Evolutionary conservation across 2,113 vertebrate species (phyloP), one percentile per base, ranked within the genome.

Genomic region (Illadopsis cleaveri): DNA sequence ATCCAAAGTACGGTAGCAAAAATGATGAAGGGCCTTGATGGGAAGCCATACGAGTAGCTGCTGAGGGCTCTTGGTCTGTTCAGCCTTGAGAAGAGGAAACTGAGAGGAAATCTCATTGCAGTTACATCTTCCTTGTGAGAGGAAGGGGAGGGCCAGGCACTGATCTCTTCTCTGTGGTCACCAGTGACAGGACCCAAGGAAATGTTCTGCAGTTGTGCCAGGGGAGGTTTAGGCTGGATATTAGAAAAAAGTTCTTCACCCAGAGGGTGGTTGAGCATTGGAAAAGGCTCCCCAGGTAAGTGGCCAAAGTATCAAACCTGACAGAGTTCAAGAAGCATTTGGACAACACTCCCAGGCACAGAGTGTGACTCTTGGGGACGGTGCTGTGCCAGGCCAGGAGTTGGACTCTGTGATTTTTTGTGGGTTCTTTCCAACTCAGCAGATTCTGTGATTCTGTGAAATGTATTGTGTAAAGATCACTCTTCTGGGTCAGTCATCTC

Each of bases 11-110:
- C 7, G 27, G 37, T 9, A 50, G 25, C 3, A 31, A 77, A 66
- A 44, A 35, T 25, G 11, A 7, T 31, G 25, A 37, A 68, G 61
- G 21, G 17, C 18, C 25, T 76, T 17, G 45, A 58, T 14, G 17
- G 7, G 31, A 51, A 77, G 31, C 21, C 1, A 0, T 10, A 4
- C 15, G 37, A 37, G 11, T 11, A 68, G 5, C 16, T 14, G 21
- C 25, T 76, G 37, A 37, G 27, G 31, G 4, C 17, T 8, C 4
- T 33, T 66, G 17, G 9, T 42, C 51, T 44, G 9, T 31, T 44
- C 44, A 76, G 17, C 14, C 14, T 22, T 11, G 11, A 50, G 60
- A 50, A 57, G 42, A 35, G 14, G 37, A 58, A 7, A 31, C 14
- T 58, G 13, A 44, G 53, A 9, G 5, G 25, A 76, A 1, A 66